A percentile compares a stretch with the other conserved stretches of the same genome.
Evolutionary conservation across 2,888 invertebrate species (phyloP).

Genomic region (Rotaria magnacalcarata): DNA sequence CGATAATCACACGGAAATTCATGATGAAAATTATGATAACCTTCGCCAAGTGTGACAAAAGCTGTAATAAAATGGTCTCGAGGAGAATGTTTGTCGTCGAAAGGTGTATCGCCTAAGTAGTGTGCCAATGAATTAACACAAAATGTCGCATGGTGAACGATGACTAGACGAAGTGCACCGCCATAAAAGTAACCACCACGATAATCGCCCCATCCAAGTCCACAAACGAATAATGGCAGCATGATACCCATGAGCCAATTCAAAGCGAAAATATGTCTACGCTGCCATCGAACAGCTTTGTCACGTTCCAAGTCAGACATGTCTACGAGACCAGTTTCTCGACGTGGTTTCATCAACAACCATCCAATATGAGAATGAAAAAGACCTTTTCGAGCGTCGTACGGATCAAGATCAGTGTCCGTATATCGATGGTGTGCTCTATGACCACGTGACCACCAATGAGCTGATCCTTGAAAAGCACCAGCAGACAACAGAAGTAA

Average conservation of each 20-base stretch:
- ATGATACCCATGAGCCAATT: constrained; percentile 75
- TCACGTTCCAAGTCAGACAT: constrained; percentile 75
- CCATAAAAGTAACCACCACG: constrained; percentile 65
- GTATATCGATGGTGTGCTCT: constrained; percentile 60
- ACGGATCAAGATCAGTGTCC: constrained; percentile 61
- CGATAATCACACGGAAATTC: constrained; percentile 84
- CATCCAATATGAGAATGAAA: constrained; percentile 94
- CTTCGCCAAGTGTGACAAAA: constrained; percentile 65
- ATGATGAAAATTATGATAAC: constrained; percentile 91
- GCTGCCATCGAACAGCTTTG: constrained; percentile 73
- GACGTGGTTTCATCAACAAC: constrained; percentile 78
- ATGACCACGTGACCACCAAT: constrained; percentile 58
- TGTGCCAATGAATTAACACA: constrained; percentile 78
- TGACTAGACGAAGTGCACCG: constrained; percentile 73
- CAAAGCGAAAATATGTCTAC: constrained; percentile 67
- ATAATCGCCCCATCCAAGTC: too few relatives aligned
- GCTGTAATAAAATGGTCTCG: constrained; percentile 73
- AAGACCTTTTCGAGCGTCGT: constrained; percentile 71
- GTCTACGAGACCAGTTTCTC: constrained; percentile 68
- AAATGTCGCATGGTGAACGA: constrained; percentile 68
- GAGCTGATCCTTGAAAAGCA: too few relatives aligned
- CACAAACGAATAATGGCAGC: constrained; percentile 63
- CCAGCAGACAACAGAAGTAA: too few relatives aligned
- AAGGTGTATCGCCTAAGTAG: constrained; percentile 82
- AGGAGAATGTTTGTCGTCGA: constrained; percentile 75